These are phyloP conservation scores for Lemur catta DNA, from an alignment of 2,797 vertebrate species.

Conservation along the genomic window DNA sequence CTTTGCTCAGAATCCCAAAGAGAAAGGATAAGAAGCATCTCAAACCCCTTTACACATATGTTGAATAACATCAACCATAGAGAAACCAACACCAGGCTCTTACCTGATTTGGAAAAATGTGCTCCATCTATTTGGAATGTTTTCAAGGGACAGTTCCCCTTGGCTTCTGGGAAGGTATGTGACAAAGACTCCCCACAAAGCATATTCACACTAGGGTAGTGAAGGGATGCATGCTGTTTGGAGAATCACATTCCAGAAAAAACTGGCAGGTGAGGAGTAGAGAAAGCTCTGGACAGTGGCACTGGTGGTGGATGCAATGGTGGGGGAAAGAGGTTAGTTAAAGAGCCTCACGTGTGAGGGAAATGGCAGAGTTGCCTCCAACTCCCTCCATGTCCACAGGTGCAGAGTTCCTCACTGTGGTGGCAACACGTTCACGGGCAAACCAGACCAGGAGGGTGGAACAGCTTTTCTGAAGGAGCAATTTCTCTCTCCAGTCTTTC, in stretches of 20 bases:
- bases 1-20: not conserved
- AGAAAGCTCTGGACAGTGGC: not conserved
- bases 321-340: not conserved
- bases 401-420: rapidly evolving
- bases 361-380: not conserved
- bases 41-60: not conserved
- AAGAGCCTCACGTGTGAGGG: not conserved
- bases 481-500: not conserved
- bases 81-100: not conserved
- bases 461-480: not conserved
- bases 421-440: not conserved
- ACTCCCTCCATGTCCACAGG: no score
- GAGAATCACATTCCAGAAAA: not conserved
- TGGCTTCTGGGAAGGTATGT: not conserved
- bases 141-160: not conserved
- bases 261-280: not conserved
- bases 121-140: not conserved
- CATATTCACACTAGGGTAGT: not conserved
- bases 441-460: not conserved
- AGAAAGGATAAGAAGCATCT: not conserved
- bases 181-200: not conserved
- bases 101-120: not conserved
- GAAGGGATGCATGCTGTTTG: not conserved
- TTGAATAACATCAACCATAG: no score
- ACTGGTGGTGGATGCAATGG: not conserved